Percentiles rank a stretch among this genome's conserved stretches.
Evolutionary conservation across 2,888 invertebrate species (phyloP).

Genomic region (Calameuta filiformis): DNA sequence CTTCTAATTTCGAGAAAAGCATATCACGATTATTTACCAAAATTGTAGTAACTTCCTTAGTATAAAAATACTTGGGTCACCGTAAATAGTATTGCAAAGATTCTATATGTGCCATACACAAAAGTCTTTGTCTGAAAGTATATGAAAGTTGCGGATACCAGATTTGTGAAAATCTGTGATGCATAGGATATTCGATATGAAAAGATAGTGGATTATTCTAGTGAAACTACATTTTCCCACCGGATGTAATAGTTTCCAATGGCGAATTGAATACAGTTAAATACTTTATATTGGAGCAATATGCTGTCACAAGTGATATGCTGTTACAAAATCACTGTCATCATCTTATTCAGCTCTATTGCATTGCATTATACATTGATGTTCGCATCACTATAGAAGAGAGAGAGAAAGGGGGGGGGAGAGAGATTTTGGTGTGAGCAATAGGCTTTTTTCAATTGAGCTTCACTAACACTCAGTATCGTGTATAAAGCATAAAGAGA

Average conservation of each 20-base stretch:
- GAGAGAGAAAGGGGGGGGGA: not conserved
- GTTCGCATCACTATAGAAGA: not conserved
- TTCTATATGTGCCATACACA: not conserved
- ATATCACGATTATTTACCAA: not conserved
- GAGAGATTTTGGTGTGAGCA: not conserved
- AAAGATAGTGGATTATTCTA: not conserved
- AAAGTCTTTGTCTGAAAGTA: not conserved
- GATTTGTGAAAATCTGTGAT: not conserved
- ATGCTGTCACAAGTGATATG: not conserved
- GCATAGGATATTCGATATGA: not conserved
- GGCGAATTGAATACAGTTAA: not conserved
- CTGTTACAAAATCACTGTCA: not conserved
- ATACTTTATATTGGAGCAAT: not conserved
- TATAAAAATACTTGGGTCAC: not conserved
- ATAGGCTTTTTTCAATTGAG: not conserved
- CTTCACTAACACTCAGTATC: constrained; percentile 19
- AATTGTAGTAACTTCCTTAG: not conserved
- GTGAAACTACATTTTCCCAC: not conserved
- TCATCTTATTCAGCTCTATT: not conserved
- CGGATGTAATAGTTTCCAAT: not conserved
- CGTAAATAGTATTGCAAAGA: not conserved
- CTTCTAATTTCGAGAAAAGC: not conserved
- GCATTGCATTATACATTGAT: not conserved
- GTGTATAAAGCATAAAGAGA: constrained; percentile 19
- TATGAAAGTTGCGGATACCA: not conserved